phyloP scores from a whole-genome alignment of 2,797 vertebrate species.

The Distichodus sexfasciatus region DNA sequence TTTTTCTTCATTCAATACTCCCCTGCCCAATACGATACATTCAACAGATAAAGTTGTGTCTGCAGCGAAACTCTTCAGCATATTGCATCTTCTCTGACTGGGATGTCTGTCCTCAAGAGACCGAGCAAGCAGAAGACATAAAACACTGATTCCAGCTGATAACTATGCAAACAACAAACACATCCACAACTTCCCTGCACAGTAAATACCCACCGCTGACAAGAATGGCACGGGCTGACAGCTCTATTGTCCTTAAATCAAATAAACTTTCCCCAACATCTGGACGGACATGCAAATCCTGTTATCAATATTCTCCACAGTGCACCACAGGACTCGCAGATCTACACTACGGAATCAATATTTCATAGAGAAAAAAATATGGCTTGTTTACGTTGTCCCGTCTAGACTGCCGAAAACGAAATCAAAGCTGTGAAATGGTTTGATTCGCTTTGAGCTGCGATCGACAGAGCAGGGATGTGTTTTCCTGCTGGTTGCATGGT shows the following conservation, averaged over 20 bases:
- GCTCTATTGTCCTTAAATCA: slow-evolving; percentile 62
- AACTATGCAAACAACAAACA: slow-evolving; percentile 30
- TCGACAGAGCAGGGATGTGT: slow-evolving; percentile 13
- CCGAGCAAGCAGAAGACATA: not conserved
- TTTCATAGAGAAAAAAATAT: slow-evolving; percentile 28
- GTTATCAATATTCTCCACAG: slow-evolving; percentile 63
- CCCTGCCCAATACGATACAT: not conserved
- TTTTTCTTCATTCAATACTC: not conserved
- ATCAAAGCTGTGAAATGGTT: slow-evolving; percentile 19
- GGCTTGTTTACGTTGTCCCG: slow-evolving; percentile 20
- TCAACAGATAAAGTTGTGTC: not conserved
- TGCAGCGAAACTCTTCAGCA: not conserved
- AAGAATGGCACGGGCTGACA: slow-evolving; percentile 31
- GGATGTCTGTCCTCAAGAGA: not conserved
- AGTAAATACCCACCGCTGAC: slow-evolving; percentile 35
- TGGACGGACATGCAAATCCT: slow-evolving; percentile 64
- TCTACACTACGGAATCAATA: slow-evolving; percentile 27
- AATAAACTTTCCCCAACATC: slow-evolving; percentile 63
- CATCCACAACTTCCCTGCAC: not conserved
- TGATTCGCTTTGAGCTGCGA: slow-evolving; percentile 5
- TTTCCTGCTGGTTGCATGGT: slow-evolving; percentile 4
- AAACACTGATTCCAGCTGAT: slow-evolving; percentile 24
- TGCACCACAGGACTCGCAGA: slow-evolving; percentile 26
- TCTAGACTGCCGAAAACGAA: slow-evolving; percentile 23
- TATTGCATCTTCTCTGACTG: not conserved